phyloP scores from a whole-genome alignment of 2,113 vertebrate genomes.

The Grus americana region DNA sequence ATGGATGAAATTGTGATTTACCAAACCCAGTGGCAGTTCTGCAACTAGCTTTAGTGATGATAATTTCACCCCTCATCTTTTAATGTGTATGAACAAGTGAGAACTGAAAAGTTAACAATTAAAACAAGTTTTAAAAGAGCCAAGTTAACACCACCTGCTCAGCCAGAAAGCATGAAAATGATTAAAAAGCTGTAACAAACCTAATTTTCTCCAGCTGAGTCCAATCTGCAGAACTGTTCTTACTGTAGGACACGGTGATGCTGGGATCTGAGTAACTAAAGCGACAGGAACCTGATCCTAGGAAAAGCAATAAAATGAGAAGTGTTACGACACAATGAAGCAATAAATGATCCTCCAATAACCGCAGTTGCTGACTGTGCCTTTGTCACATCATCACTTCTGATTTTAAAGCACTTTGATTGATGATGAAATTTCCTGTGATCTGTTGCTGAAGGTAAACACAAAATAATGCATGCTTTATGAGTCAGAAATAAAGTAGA shows the following conservation, averaged over 20 bases:
- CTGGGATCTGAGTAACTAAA: constrained; percentile 95
- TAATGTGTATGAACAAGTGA: background rate
- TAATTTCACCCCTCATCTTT: background rate
- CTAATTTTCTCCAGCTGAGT: constrained; percentile 93
- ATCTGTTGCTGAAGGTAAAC: constrained; percentile 70
- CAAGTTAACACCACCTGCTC: background rate
- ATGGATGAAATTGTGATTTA: background rate
- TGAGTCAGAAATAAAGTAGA: constrained; percentile 66
- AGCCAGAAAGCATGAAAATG: background rate
- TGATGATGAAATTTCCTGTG: constrained; percentile 67
- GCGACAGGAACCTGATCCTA: constrained; percentile 94
- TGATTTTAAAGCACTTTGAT: constrained; percentile 53
- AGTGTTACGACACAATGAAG: constrained; percentile 51
- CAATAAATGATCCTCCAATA: constrained; percentile 46
- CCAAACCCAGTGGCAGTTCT: background rate
- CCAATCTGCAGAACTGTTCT: constrained; percentile 89
- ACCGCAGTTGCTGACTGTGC: constrained; percentile 19
- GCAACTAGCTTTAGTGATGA: background rate
- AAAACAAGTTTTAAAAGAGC: background rate
- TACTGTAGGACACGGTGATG: constrained; percentile 89
- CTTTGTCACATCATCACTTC: constrained; percentile 46
- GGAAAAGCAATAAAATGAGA: constrained; percentile 49
- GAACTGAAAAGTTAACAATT: background rate
- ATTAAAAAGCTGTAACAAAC: constrained; percentile 75
- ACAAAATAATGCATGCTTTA: constrained; percentile 68